These are phyloP conservation scores for Platyscapa corneri DNA, from an alignment of 1,140 invertebrate species.

Conservation along the genomic window DNA sequence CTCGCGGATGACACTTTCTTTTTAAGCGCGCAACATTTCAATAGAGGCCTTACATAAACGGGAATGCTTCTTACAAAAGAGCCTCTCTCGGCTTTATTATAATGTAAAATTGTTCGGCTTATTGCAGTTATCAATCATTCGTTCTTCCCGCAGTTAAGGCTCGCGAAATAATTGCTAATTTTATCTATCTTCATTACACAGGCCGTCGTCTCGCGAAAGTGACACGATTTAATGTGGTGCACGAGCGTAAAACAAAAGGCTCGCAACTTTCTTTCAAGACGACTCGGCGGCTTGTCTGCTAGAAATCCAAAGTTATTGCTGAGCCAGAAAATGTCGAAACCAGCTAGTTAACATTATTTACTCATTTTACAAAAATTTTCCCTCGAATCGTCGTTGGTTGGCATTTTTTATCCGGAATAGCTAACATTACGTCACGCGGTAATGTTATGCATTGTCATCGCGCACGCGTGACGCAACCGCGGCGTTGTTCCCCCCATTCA, in stretches of 20 bases:
- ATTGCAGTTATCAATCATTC: too few species aligned
- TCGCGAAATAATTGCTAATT: background rate
- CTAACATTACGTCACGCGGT: background rate
- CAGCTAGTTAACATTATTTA: background rate
- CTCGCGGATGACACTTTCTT: conserved; percentile 1
- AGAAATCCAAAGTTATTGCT: background rate
- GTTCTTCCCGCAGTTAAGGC: too few species aligned
- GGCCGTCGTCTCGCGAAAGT: background rate
- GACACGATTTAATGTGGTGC: too few species aligned
- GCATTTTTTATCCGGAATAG: background rate
- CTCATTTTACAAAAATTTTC: background rate
- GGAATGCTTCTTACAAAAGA: background rate
- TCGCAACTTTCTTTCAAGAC: background rate
- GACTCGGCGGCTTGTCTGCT: background rate
- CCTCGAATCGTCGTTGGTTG: background rate
- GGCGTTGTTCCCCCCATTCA: background rate
- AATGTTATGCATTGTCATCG: background rate
- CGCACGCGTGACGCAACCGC: background rate
- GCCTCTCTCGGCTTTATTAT: background rate
- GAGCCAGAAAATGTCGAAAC: background rate
- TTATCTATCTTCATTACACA: background rate
- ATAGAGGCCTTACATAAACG: background rate
- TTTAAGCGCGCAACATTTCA: background rate
- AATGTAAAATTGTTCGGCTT: background rate
- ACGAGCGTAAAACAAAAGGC: background rate